Percentiles rank a stretch among this genome's conserved stretches.
Conservation (phyloP, 2,888 invertebrate genomes). For the Parnassius glacialis region DNA sequence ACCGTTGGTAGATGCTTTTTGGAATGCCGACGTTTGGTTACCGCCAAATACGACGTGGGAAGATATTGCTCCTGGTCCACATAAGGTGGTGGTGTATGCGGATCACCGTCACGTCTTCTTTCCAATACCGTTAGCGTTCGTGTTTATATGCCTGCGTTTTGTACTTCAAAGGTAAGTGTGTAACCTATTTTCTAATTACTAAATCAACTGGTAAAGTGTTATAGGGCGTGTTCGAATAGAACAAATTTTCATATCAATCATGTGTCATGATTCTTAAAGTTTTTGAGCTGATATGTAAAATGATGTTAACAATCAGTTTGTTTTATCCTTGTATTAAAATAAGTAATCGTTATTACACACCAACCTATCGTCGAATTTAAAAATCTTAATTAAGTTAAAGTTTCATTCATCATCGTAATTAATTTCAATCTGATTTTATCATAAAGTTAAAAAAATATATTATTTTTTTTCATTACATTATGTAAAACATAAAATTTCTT, state of each 20-base stretch:
- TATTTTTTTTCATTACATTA: too few species aligned
- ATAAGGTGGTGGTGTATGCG: constrained; percentile 87
- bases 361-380: too few species aligned
- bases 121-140: constrained; percentile 91
- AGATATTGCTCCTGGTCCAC: constrained; percentile 88
- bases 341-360: too few species aligned
- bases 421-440: too few species aligned
- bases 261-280: constrained; percentile 6
- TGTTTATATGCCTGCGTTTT: constrained; percentile 88
- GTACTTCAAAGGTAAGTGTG: constrained; percentile 91
- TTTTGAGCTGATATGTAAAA: neutral
- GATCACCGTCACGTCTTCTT: constrained; percentile 90
- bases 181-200: constrained; percentile 25
- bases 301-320: too few species aligned
- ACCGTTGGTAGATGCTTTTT: constrained; percentile 80
- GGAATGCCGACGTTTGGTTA: constrained; percentile 94
- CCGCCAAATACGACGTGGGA: constrained; percentile 95
- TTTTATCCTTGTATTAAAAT: too few species aligned
- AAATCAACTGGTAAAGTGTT: neutral
- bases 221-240: constrained; percentile 18
- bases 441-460: too few species aligned
- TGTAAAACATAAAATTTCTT: too few species aligned
- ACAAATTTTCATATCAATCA: constrained; percentile 3
- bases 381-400: too few species aligned
- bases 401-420: too few species aligned